phyloP scores from a whole-genome alignment of 92 coral and sea anemone genomes.

The Phenganax subtilis region DNA sequence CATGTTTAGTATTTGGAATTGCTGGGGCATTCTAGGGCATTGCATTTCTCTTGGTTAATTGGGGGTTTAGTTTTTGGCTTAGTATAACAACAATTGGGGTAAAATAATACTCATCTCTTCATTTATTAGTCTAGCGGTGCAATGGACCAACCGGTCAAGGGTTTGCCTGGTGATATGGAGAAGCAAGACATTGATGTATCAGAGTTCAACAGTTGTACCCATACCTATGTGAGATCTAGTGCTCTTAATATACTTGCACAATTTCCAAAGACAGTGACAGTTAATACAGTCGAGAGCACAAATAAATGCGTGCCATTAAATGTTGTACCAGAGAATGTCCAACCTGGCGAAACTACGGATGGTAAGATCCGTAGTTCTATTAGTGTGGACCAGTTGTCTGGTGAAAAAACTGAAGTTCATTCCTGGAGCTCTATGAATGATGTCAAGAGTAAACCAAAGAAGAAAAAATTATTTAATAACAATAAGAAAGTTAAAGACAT shows the following conservation, averaged over 20 bases:
- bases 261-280: constrained; percentile 27
- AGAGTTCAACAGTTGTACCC: constrained; percentile 19
- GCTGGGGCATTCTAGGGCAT: neutral
- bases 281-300: neutral
- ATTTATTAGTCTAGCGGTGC: neutral
- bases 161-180: neutral
- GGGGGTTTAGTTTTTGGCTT: too few species aligned
- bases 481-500: neutral
- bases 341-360: neutral
- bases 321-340: neutral
- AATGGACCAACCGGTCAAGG: neutral
- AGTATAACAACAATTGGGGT: too few species aligned
- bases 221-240: constrained; percentile 28
- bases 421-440: constrained; percentile 27
- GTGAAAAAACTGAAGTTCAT: neutral
- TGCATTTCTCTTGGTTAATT: too few species aligned
- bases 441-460: constrained; percentile 6
- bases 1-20: neutral
- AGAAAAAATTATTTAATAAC: constrained; percentile 16
- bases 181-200: constrained; percentile 3
- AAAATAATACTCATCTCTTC: neutral
- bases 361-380: neutral
- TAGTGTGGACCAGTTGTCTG: neutral
- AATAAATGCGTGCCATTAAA: neutral
- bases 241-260: constrained; percentile 30